Conservation (phyloP, 2,113 vertebrate genomes). For the Bombycilla garrulus region DNA sequence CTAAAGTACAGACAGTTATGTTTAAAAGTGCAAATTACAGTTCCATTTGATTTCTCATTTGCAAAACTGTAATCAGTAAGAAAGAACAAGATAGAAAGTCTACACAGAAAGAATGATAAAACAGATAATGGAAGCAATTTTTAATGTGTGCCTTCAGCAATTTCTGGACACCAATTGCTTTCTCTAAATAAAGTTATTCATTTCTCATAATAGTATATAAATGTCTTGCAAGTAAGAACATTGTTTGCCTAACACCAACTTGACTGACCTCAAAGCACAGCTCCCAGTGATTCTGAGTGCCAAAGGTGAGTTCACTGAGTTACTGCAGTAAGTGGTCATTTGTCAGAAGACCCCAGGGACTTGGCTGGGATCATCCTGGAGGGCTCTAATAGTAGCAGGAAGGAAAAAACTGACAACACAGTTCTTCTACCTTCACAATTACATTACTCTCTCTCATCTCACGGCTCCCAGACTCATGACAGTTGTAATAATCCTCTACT, state of each 20-base stretch:
- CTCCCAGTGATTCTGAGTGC: neutral
- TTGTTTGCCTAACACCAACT: neutral
- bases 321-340: neutral
- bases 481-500: neutral
- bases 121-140: neutral
- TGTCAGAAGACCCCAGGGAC: neutral
- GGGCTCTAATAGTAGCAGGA: neutral
- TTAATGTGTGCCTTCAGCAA: neutral
- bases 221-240: neutral
- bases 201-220: neutral
- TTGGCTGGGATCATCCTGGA: neutral
- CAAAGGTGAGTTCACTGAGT: neutral
- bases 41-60: neutral
- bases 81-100: neutral
- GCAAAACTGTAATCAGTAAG: neutral
- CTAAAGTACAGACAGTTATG: neutral
- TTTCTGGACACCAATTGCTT: neutral
- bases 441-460: neutral
- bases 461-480: neutral
- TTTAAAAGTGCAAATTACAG: neutral
- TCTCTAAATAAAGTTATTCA: neutral
- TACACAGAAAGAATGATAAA: neutral
- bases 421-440: neutral
- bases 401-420: fast-evolving
- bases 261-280: neutral